Base-by-base conservation (phyloP, 2,797 vertebrate species). In the Mycteria americana region DNA sequence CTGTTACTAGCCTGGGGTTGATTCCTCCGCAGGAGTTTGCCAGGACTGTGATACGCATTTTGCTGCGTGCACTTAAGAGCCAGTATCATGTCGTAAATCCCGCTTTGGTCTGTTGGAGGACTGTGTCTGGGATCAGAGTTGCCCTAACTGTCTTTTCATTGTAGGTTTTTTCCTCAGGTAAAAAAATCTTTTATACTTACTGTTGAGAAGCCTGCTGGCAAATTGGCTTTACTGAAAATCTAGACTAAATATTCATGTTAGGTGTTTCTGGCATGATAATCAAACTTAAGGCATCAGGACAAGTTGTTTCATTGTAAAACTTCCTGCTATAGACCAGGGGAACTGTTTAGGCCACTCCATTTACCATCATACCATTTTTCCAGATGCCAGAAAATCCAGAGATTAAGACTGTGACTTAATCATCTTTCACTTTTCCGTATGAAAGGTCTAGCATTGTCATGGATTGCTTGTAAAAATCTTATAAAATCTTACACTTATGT, bases 1-100 rank as follows among this genome's bases (percentile, higher is more conserved):
- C 95, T 92, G 93, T 88, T 94, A 62, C 57, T 93, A 65, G 91
- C 95, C 93, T 54, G 62, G 41, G 89, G 96, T 85, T 11, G 31
- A 76, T 91, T 95, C 75, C 57, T 88, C 60, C 1, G 0, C 62
- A 53, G 54, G 35, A 85, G 84, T 79, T 94, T 97, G 96, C 85
- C 82, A 92, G 89, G 68, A 50, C 54, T 60, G 51, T 41, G 83
- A 48, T 63, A 51, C 1, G 4, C 76, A 69, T 88, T 93, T 81
- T 1, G 6, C 60, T 87, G 67, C 19, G 7, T 63, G 51, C 39
- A 16, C 19, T 78, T 77, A 37, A 81, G 31, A 95, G 63, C 70
- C 73, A 78, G 37, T 43, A 80, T 23, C 43, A 73, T 65, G 23
- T 59, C 54, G 33, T 88, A 89, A 93, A 95, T 90, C 59, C 59